Evolutionary conservation across 1,140 invertebrate species (phyloP).

Genomic region (Caerostris extrusa): DNA sequence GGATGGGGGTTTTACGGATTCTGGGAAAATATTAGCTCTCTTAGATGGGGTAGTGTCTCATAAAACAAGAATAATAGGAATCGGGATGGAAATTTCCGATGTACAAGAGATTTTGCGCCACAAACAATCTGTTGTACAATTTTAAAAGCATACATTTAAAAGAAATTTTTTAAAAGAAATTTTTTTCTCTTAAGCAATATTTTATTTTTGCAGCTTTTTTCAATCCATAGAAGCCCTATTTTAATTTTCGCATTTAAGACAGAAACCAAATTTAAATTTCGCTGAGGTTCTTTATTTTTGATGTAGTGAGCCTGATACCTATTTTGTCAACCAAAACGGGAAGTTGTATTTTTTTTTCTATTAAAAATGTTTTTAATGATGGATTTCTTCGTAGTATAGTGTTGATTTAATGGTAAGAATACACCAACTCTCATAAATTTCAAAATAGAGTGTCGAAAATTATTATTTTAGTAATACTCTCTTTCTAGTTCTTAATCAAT

Average conservation of each 20-base stretch:
- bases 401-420: background rate
- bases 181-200: no score
- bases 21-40: background rate
- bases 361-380: no score
- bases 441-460: background rate
- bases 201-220: no score
- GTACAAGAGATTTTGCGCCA: background rate
- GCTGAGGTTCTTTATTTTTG: no score
- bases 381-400: no score
- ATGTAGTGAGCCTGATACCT: no score
- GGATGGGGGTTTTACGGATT: background rate
- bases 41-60: background rate
- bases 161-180: background rate
- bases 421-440: background rate
- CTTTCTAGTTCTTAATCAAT: background rate
- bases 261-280: no score
- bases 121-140: background rate
- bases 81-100: background rate
- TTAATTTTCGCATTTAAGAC: no score
- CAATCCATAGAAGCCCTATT: no score
- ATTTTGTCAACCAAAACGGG: no score
- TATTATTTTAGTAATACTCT: background rate
- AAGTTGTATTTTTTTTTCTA: no score
- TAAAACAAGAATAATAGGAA: background rate
- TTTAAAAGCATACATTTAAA: background rate